A percentile compares a stretch with the other conserved stretches of the same genome.
These are phyloP conservation scores for Onychomys arenicola DNA, from an alignment of 2,797 vertebrate species.

Conservation along the genomic window DNA sequence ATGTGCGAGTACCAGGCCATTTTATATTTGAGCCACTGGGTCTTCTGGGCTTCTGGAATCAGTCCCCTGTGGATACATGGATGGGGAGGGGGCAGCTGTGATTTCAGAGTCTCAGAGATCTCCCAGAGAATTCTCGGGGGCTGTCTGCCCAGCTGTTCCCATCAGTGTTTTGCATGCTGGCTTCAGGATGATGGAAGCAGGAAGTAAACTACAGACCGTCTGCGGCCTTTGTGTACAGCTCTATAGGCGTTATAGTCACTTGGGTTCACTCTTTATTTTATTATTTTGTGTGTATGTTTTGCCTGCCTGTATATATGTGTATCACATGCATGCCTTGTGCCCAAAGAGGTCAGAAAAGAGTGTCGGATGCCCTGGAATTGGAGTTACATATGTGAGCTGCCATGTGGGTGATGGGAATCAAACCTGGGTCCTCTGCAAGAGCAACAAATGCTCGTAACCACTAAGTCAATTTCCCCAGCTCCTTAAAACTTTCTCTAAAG, in stretches of 20 bases:
- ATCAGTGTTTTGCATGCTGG: not conserved
- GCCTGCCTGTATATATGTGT: not conserved
- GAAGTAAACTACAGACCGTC: not conserved
- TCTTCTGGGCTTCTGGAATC: not conserved
- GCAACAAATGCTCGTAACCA: not conserved
- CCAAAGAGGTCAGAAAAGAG: not conserved
- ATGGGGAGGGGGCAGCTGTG: not conserved
- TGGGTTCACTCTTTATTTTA: not conserved
- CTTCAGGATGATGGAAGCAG: not conserved
- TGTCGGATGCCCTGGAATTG: not conserved
- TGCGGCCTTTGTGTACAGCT: not conserved
- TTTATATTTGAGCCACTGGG: not conserved
- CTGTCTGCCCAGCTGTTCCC: not conserved
- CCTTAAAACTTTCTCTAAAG: not conserved
- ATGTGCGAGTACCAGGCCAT: not conserved
- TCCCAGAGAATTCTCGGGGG: not conserved
- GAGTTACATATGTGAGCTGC: not conserved
- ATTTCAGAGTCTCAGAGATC: not conserved
- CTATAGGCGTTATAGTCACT: not conserved
- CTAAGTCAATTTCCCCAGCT: not conserved
- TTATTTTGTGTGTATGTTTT: not conserved
- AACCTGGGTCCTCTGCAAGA: not conserved
- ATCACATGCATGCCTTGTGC: not conserved
- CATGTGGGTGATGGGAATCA: not conserved
- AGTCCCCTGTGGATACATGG: not conserved